Evolutionary conservation across 2,113 vertebrate genomes (phyloP).

Genomic region (Felis chaus): DNA sequence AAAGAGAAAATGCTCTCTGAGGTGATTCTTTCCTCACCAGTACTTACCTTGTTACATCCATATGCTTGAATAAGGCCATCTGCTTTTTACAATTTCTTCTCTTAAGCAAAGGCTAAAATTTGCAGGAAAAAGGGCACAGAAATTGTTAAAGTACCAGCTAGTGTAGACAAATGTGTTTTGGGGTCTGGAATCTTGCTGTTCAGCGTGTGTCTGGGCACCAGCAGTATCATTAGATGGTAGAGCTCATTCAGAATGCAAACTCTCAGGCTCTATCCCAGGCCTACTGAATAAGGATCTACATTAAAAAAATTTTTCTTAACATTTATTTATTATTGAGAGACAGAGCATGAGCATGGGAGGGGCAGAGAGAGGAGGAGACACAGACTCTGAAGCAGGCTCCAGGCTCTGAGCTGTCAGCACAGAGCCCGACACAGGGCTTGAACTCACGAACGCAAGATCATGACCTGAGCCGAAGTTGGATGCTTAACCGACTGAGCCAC

Average conservation of each 20-base stretch:
- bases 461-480: no score
- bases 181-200: not conserved
- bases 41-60: not conserved
- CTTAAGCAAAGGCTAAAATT: not conserved
- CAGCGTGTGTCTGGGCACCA: not conserved
- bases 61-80: not conserved
- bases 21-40: not conserved
- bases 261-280: not conserved
- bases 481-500: no score
- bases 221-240: not conserved
- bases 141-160: not conserved
- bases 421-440: no score
- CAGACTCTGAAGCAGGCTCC: no score
- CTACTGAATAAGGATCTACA: not conserved
- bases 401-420: no score
- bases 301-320: not conserved
- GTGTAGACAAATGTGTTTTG: not conserved
- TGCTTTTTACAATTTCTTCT: not conserved
- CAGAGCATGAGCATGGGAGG: no score
- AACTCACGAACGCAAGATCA: no score
- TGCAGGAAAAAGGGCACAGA: not conserved
- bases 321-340: no score
- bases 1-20: not conserved
- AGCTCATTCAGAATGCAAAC: not conserved
- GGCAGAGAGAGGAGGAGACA: no score